These are phyloP conservation scores for Amia ocellicauda DNA, from an alignment of 2,113 vertebrate genomes.

Conservation along the genomic window DNA sequence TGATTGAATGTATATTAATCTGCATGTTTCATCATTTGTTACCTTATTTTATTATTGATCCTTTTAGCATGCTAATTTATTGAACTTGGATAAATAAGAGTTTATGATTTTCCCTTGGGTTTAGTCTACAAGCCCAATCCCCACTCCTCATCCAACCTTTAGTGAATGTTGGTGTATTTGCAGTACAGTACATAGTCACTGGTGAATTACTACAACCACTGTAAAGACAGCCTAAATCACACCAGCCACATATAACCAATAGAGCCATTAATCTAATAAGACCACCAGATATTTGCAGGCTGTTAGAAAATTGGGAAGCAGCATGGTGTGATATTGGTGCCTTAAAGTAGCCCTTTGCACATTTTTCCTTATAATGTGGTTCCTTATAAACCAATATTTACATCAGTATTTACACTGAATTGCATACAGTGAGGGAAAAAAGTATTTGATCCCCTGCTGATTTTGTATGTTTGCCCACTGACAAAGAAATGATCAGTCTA, in stretches of 20 bases:
- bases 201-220: neutral
- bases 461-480: no score
- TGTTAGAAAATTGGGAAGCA: neutral
- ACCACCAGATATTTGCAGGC: neutral
- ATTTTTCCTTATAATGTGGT: no score
- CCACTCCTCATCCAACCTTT: neutral
- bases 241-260: neutral
- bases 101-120: neutral
- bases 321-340: neutral
- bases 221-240: neutral
- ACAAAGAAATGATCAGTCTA: no score
- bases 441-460: no score
- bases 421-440: no score
- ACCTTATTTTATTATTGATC: neutral
- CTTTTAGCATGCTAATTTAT: neutral
- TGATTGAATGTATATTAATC: no score
- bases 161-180: neutral
- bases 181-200: neutral
- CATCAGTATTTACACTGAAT: no score
- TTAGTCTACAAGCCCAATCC: neutral
- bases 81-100: neutral
- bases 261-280: constrained; percentile 15
- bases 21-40: no score
- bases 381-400: no score
- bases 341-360: no score